Base-by-base conservation (phyloP, 2,888 invertebrate genomes). In the Amiota minor region DNA sequence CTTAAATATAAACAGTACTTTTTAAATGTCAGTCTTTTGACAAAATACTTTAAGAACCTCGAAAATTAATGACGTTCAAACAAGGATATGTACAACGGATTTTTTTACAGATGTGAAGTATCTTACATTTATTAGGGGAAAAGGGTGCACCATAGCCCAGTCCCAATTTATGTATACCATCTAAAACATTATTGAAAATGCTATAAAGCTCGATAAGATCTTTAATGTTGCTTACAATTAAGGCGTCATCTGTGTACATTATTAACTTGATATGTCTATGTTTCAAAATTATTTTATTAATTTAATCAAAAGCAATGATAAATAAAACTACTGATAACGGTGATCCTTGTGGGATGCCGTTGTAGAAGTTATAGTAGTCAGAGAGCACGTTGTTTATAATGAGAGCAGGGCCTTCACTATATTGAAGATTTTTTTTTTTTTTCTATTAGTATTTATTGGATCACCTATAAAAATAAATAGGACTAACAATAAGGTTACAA, bases 221-320 rank as follows among this genome's bases (percentile, higher is more conserved):
- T 47, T 68, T 74, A 18, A 65, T 61, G 68, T 64, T 69, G 12
- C 46, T 72, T 12, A 67, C 64, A 55, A 72, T 72, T 23, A 64
- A 46, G 12, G 68, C 62, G 23, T 75, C 71, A 61, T 73, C 75
- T 47, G 73, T 72, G 45, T 75, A 71, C 20, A 75, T 67, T 8
- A 56, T 59, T 47, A 47, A 18, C 45, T 70, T 69, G 20, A 72
- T 35, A 46, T 76, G 56, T 55, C 71, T 71, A 62, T 72, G 70
- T 55, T 68, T 75, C 9, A 20, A 20, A 45, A 72, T 2, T 2
- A 56, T 2, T 56, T 9, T 9, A 56, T 56, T 9, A 9, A n/a
- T n/a, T n/a, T n/a, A n/a, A n/a, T n/a, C n/a, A n/a, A n/a, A n/a
- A n/a, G n/a, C n/a, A n/a, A n/a, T n/a, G n/a, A n/a, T n/a, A n/a